Base-by-base conservation (phyloP, 1,140 invertebrate species). In the Leptonema lineaticorne region DNA sequence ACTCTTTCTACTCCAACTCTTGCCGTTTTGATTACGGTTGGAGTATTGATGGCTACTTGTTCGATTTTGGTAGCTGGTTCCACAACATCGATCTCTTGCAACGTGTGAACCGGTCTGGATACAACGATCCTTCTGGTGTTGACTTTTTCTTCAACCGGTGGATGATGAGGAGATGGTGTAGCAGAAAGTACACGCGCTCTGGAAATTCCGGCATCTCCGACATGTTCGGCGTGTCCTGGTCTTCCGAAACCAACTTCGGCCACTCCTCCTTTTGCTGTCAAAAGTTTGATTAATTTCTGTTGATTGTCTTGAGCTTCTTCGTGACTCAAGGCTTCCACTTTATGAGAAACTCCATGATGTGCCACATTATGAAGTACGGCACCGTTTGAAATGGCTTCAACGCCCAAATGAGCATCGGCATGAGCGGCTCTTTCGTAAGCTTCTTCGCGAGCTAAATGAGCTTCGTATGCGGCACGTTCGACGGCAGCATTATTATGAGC, bases 71-170 rank as follows among this genome's bases (percentile, higher is more conserved):
- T 76, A 9, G 77, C 78, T 5, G 77, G 79, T 67, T 80, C 78
- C 14, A 78, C 78, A 0, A 80, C 78, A 53, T 79, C 81, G 2
- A 84, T 76, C 58, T 83, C 75, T 59, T 83, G 83, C 11, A 88
- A 77, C 2, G 86, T 88, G 73, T 88, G 85, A 64, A 87, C 84
- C 1, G 87, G 86, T 65, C 86, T 78, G 65, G 83, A 85, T 5
- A 88, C 82, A 9, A 88, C 86, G 56, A 88, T 84, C 37, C 87
- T 82, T 53, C 86, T 79, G 28, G 86, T 87, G 48, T 85, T 84
- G 37, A 87, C 83, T 30, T 82, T 83, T 74, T 88, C 85, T 11
- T 80, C 75, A 46, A 84, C 76, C 2, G 83, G 75, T 0, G 78
- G 78, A 68, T 82, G 77, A 0, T 77, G 76, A 9, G 85, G 84